These are phyloP conservation scores for Cataglyphis hispanica DNA, from an alignment of 1,140 invertebrate species.

Conservation along the genomic window DNA sequence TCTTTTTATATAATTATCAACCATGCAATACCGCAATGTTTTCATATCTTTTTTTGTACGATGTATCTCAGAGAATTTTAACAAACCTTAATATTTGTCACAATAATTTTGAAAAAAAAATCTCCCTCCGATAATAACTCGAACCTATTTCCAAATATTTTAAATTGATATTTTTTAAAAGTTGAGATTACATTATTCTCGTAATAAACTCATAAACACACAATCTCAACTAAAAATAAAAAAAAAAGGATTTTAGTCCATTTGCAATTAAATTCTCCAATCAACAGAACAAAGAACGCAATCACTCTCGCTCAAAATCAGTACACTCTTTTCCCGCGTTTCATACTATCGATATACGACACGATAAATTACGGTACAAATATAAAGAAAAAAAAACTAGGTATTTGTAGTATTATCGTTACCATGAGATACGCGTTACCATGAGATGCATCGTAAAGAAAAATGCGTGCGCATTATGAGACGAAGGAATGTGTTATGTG, in stretches of 20 bases:
- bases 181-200: not conserved
- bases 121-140: not conserved
- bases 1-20: not conserved
- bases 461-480: not conserved
- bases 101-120: not conserved
- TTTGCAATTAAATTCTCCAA: not conserved
- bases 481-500: not conserved
- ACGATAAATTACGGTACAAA: slow-evolving; percentile 33
- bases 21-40: not conserved
- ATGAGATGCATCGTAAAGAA: slow-evolving; percentile 12
- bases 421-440: not conserved
- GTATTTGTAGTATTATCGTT: slow-evolving; percentile 43
- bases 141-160: not conserved
- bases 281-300: not conserved
- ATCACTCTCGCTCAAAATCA: not conserved
- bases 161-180: not conserved
- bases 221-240: not conserved
- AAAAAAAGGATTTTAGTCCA: not conserved
- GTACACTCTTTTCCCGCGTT: not conserved
- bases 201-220: not conserved
- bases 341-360: slow-evolving; percentile 30
- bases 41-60: not conserved
- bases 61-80: not conserved
- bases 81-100: not conserved
- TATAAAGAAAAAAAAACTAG: slow-evolving; percentile 33